Evolutionary conservation across 2,888 invertebrate species (phyloP).

Genomic region (Eupithecia subfuscata): DNA sequence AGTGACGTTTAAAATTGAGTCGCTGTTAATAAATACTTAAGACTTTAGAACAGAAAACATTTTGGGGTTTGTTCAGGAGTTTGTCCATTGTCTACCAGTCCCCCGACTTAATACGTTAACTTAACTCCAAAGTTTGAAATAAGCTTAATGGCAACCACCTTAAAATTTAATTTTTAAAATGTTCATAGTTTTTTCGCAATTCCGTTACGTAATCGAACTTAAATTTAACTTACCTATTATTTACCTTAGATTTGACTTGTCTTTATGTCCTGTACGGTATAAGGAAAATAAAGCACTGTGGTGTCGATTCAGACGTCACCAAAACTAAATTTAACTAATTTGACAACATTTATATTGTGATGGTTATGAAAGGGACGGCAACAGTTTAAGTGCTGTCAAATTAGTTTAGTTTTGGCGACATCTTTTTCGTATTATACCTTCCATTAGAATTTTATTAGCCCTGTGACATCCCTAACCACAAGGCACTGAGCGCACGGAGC

Average conservation of each 20-base stretch:
- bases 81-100: not conserved
- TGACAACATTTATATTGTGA: no score
- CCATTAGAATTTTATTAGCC: not conserved
- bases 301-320: no score
- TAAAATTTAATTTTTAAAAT: not conserved
- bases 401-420: no score
- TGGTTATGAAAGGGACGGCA: no score
- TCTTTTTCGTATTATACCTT: not conserved
- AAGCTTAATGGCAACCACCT: not conserved
- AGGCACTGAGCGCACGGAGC: conserved; percentile 41
- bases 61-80: not conserved
- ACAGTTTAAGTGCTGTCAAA: no score
- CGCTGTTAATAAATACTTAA: not conserved
- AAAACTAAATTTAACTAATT: no score
- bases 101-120: no score
- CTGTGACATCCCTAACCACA: conserved; percentile 35
- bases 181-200: not conserved
- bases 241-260: not conserved
- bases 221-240: not conserved
- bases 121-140: not conserved
- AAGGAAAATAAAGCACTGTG: not conserved
- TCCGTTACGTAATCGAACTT: not conserved
- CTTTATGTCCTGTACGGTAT: not conserved
- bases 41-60: not conserved
- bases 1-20: not conserved